Conservation (phyloP, 2,888 invertebrate species). For the Patella caerulea region DNA sequence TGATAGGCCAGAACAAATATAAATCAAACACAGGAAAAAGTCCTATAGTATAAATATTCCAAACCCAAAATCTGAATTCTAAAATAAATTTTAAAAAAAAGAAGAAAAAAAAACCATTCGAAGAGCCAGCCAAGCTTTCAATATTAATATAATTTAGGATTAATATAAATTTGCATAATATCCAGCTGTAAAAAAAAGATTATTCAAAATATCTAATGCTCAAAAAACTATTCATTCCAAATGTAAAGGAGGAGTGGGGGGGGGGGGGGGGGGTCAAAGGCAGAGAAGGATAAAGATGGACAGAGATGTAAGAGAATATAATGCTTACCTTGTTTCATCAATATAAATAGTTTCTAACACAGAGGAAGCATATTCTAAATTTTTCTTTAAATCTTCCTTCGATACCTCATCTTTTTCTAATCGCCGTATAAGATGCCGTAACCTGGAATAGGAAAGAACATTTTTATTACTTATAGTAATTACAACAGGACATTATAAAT, state of each 20-base stretch:
- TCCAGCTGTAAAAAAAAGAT: too few relatives aligned
- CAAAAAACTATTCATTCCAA: too few relatives aligned
- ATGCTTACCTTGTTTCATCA: conserved; percentile 89
- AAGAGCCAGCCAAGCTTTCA: too few relatives aligned
- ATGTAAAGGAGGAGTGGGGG: background rate
- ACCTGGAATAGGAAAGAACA: conserved; percentile 76
- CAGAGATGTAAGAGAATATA: background rate
- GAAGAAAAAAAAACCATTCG: too few relatives aligned
- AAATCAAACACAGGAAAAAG: too few relatives aligned
- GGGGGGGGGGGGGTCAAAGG: conserved; percentile 6
- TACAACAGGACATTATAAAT: background rate
- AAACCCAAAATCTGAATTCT: too few relatives aligned
- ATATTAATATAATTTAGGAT: too few relatives aligned
- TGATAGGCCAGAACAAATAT: too few relatives aligned
- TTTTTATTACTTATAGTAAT: background rate
- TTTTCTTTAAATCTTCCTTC: conserved; percentile 87
- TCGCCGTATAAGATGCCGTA: conserved; percentile 90
- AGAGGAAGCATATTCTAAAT: conserved; percentile 92
- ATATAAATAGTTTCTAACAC: conserved; percentile 93
- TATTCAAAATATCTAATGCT: too few relatives aligned
- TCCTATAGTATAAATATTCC: too few relatives aligned
- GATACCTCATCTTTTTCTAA: conserved; percentile 88
- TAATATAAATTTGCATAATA: too few relatives aligned
- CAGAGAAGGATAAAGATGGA: background rate
- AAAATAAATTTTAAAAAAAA: too few relatives aligned